A percentile compares a stretch with the other conserved stretches of the same genome.
These are phyloP conservation scores for Leptoteleia sp. DNA, from an alignment of 1,140 invertebrate genomes.

Conservation along the genomic window DNA sequence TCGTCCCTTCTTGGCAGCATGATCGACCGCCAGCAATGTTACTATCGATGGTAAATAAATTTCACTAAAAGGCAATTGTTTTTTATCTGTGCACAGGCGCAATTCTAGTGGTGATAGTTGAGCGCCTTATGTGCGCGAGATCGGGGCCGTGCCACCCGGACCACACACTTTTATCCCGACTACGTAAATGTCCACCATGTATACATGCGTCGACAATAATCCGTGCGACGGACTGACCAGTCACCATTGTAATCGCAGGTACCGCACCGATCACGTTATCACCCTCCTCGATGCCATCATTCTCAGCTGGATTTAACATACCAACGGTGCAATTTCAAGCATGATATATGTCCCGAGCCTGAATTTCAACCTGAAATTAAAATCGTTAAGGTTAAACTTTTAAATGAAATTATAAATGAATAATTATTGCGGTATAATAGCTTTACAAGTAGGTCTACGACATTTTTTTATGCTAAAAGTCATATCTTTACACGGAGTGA, in stretches of 20 bases:
- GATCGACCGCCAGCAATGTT: conserved; percentile 61
- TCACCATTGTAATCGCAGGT: conserved; percentile 12
- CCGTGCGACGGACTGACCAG: background rate
- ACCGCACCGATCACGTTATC: conserved; percentile 1
- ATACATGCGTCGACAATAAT: background rate
- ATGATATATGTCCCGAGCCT: background rate
- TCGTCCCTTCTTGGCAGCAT: conserved; percentile 82
- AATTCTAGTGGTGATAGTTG: background rate
- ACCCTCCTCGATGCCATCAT: conserved; percentile 3
- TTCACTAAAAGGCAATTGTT: background rate
- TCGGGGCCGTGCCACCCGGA: background rate
- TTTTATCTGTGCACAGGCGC: background rate
- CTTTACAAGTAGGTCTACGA: too few relatives aligned
- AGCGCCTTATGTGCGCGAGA: background rate
- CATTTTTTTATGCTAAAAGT: too few relatives aligned
- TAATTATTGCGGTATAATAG: too few relatives aligned
- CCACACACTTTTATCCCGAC: conserved; percentile 4
- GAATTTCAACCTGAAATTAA: conserved; percentile 16
- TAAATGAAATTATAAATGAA: too few relatives aligned
- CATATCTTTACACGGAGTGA: too few relatives aligned
- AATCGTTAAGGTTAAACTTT: background rate
- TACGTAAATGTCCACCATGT: conserved; percentile 8
- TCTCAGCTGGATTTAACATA: conserved; percentile 2
- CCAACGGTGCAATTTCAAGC: conserved; percentile 1
- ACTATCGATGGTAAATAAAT: background rate